Evolutionary conservation across 2,113 vertebrate species (phyloP), one percentile per base, ranked within the genome.

Genomic region (Grus americana): DNA sequence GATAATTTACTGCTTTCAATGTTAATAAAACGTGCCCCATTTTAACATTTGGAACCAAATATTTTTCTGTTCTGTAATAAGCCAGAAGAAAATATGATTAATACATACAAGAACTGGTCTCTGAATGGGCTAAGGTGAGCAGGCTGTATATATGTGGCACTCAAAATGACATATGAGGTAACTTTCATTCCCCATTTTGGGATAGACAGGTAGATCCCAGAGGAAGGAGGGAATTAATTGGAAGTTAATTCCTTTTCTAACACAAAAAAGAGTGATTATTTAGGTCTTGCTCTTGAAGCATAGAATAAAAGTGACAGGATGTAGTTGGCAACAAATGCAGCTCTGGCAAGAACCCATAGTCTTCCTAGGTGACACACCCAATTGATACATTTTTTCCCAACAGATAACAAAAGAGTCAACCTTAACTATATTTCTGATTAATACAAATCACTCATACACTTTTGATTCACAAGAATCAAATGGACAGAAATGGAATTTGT

Each of bases 241-340:
- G 90, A 93, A 91, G 62, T 83, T 97, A 96, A 97, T 98, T 97
- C 96, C 63, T 97, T 96, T 97, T 96, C 87, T 93, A 95, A 97
- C 89, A 93, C 63, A 95, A 85, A 79, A 90, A 97, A 70, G 79
- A 97, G 44, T 63, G 67, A 93, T 88, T 97, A 86, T 96, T 97
- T 95, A 97, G 90, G 92, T 96, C 92, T 98, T 26, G 8, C 70
- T 94, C 84, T 95, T 95, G 86, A 96, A 90, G 54, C 76, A 96
- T 81, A 96, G 98, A 97, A 97, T 93, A 93, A 92, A 96, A 95
- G 76, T 93, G 92, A 96, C 88, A 93, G 67, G 70, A 91, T 8
- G 7, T 23, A 93, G 67, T 8, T 92, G 96, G 95, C 73, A 96
- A 90, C 55, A 94, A 96, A 95, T 30, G 62, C 47, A 93, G 76